These are phyloP conservation scores for Alethe castanea DNA, from an alignment of 2,113 vertebrate genomes.

Conservation along the genomic window DNA sequence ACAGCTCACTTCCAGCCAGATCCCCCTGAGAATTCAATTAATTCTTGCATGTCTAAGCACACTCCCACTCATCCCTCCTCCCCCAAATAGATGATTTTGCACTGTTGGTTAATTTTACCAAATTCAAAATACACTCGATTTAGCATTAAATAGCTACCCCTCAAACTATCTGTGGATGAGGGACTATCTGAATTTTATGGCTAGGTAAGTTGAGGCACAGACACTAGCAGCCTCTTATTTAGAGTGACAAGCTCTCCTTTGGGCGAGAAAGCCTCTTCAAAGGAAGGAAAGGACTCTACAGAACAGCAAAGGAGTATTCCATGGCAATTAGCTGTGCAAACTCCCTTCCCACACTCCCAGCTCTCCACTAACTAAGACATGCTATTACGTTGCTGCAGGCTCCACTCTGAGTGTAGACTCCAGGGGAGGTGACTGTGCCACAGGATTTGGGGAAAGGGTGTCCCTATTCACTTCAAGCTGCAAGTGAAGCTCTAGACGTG, in stretches of 20 bases:
- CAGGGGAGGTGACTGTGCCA: not conserved
- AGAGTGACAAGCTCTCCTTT: not conserved
- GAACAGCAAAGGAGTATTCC: not conserved
- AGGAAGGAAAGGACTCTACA: not conserved
- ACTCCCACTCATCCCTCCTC: rapidly evolving
- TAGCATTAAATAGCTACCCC: not conserved
- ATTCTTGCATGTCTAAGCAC: not conserved
- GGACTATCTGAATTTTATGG: not conserved
- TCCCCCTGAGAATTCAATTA: not conserved
- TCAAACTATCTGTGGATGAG: not conserved
- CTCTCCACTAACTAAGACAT: not conserved
- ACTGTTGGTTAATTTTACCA: not conserved
- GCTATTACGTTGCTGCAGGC: not conserved
- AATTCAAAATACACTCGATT: not conserved
- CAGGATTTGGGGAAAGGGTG: not conserved
- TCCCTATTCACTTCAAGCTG: not conserved
- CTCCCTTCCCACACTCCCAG: not conserved
- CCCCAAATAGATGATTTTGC: not conserved
- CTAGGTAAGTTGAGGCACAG: not conserved
- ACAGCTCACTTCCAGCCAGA: not conserved
- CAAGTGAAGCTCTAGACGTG: not conserved
- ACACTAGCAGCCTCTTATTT: not conserved
- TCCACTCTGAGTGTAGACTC: not conserved
- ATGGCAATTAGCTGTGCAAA: not conserved
- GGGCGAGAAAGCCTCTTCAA: not conserved